Evolutionary conservation across 64 coral and sea anemone genomes (phyloP), one percentile per base, ranked within the genome.

Genomic region (Anthopleura sola): DNA sequence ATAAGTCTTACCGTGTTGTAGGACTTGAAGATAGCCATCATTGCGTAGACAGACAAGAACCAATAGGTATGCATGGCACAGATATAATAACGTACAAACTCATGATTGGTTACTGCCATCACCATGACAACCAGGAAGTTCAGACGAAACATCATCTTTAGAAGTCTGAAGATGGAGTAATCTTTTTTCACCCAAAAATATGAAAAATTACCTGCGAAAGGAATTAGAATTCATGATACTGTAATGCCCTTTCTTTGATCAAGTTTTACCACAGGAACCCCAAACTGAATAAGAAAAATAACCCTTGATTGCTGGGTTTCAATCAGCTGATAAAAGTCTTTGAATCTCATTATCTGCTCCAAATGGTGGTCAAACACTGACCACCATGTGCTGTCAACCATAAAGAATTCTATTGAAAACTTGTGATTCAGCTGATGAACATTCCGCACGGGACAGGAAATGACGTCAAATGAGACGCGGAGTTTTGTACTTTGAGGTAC

Each of bases 31-130:
- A 95, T 87, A 40, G 97, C 85, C 90, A 99, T 87, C 97, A 99
- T 99, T 29, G 49, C 93, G 84, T 99, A 99, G n/a, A 99, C 97
- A 17, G 93, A 86, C 7, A 99, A 83, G 48, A 95, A 99, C 97
- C 97, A 99, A 74, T 99, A 99, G 3, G 97, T 99, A 57, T 99
- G 97, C 97, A 99, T 99, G 20, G 97, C 97, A 37, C 97, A 99
- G 14, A 99, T 91, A 40, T 99, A 99, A 68, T 99, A 99, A 8
- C 97, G 97, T 1, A 99, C 97, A 68, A 99, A 99, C 87, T 99
- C 97, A 86, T 99, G 80, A 87, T 95, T 99, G 80, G 97, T 99
- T 33, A 99, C 93, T 21, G 97, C 97, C 97, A 99, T 99, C 56
- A 99, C 97, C 92, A 99, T 95, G 93, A 99, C 75, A 88, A 99